Conservation (phyloP, 2,888 invertebrate genomes). For the Thymelicus sylvestris region DNA sequence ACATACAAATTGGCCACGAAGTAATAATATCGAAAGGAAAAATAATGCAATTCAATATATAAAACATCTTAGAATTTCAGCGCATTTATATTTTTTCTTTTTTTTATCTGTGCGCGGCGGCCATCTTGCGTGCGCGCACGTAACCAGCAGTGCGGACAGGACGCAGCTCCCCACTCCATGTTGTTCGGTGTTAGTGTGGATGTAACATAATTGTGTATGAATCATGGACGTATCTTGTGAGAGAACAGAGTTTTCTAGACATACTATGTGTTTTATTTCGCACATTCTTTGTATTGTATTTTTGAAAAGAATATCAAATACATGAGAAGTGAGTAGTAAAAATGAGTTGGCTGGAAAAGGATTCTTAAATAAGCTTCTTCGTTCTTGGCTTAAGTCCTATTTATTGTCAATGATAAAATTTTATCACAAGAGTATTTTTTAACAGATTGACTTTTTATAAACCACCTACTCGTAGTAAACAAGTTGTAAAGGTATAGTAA, state of each 20-base stretch:
- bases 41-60: background rate
- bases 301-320: no score
- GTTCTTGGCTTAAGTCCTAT: no score
- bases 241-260: conserved; percentile 45
- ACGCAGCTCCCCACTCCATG: conserved; percentile 18
- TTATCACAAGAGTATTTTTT: no score
- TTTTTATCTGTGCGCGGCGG: background rate
- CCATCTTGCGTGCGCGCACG: background rate
- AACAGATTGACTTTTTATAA: no score
- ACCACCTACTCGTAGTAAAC: no score
- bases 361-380: no score
- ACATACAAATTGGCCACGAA: background rate
- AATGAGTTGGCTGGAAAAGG: no score
- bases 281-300: background rate
- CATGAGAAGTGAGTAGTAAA: no score
- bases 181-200: conserved; percentile 28
- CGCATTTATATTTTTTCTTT: no score
- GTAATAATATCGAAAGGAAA: background rate
- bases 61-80: no score
- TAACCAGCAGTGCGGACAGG: conserved; percentile 13
- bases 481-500: no score
- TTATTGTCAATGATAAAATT: no score
- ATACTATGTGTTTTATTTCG: conserved; percentile 29
- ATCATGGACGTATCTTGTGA: conserved; percentile 40
- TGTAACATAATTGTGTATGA: conserved; percentile 20